phyloP scores from a whole-genome alignment of 2,113 vertebrate species.

The Callionymus lyra region DNA sequence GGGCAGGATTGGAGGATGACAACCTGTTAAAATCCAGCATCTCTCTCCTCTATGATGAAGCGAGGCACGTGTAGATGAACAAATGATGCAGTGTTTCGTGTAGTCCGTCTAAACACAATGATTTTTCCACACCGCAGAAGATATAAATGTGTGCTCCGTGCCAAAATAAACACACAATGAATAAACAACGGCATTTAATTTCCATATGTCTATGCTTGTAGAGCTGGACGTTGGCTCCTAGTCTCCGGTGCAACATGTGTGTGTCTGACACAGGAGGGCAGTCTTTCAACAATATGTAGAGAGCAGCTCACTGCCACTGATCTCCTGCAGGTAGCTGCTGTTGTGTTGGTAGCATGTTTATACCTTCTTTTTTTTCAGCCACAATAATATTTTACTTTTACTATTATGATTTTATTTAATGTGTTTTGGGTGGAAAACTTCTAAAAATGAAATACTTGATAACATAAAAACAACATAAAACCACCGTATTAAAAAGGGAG shows the following conservation, averaged over 20 bases:
- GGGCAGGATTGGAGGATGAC: conserved; percentile 44
- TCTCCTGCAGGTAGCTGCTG: background rate
- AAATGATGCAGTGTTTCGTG: background rate
- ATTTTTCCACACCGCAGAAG: background rate
- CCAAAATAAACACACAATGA: background rate
- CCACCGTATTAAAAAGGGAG: too few species aligned
- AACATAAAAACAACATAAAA: too few species aligned
- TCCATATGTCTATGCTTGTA: too few species aligned
- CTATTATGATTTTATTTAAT: too few species aligned
- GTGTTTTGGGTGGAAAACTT: too few species aligned
- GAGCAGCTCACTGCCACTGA: background rate
- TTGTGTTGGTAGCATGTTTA: too few species aligned
- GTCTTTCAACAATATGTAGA: conserved; percentile 52
- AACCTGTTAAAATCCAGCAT: conserved; percentile 49
- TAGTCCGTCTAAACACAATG: background rate
- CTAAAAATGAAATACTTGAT: too few species aligned
- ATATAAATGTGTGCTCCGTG: conserved; percentile 2
- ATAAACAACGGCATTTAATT: background rate
- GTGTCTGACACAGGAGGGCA: conserved; percentile 65
- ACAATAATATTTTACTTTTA: too few species aligned
- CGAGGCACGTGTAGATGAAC: conserved; percentile 9
- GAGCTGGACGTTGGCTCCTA: background rate
- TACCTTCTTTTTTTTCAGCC: too few species aligned
- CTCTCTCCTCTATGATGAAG: conserved; percentile 2
- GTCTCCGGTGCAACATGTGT: conserved; percentile 37